Evolutionary conservation across 2,888 invertebrate genomes (phyloP), one percentile per base, ranked within the genome.

Genomic region (Cacoxenus indagator): DNA sequence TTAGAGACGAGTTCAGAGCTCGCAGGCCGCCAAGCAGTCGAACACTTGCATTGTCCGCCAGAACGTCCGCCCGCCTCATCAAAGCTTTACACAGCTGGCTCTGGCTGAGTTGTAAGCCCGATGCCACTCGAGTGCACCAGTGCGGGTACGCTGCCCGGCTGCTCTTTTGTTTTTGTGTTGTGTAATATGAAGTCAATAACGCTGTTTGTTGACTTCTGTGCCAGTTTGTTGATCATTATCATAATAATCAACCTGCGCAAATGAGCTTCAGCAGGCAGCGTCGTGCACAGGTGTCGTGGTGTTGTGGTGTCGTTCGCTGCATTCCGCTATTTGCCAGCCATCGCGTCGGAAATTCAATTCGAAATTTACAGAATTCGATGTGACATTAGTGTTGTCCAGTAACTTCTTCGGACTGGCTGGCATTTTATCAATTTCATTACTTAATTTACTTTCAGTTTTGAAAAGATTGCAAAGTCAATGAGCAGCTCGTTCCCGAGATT

Each of bases 241-340:
- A 65, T 72, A 79, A 82, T 78, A 71, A 78, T 76, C 81, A 61
- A 64, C 62, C 55, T 65, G 55, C 26, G 19, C 57, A 22, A 27
- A 26, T 24, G 14, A 17, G 31, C n/a, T n/a, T n/a, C n/a, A n/a
- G n/a, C n/a, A n/a, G n/a, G n/a, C n/a, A n/a, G n/a, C n/a, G n/a
- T 19, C 31, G 64, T 67, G 69, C 67, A 82, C 81, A 83, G 83
- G 82, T 81, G 80, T 82, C 83, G 80, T 81, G n/a, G n/a, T n/a
- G n/a, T n/a, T n/a, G n/a, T n/a, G n/a, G n/a, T n/a, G n/a, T n/a
- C n/a, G n/a, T n/a, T n/a, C n/a, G n/a, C 83, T 78, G 37, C 37
- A 11, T 37, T 8, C 37, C 37, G 37, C 37, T n/a, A 37, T 37
- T 37, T 4, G 37, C 37, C 14, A 11, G 37, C 37, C 37, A 37